These are phyloP conservation scores for Phalloptychus januarius DNA, from an alignment of 2,797 vertebrate genomes.

Conservation along the genomic window DNA sequence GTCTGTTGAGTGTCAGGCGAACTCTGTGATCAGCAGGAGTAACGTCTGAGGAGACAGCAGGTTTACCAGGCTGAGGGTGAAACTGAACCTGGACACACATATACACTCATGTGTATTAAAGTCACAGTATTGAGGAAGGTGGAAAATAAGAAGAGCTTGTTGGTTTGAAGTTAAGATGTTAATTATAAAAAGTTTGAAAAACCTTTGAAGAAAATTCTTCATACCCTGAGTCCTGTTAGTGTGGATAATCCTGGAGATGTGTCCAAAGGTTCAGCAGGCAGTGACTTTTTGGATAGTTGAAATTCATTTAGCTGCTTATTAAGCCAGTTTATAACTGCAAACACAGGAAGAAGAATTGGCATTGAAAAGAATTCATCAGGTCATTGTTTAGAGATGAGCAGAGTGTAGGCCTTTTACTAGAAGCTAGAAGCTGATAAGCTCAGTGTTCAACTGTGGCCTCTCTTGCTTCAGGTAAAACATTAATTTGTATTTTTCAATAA, in stretches of 20 bases:
- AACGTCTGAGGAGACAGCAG: slow-evolving; percentile 45
- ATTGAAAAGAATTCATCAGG: neutral
- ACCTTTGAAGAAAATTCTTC: neutral
- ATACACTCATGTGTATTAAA: neutral
- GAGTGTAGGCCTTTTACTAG: neutral
- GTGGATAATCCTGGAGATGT: slow-evolving; percentile 51
- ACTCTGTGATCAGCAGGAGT: slow-evolving; percentile 47
- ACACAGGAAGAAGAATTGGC: slow-evolving; percentile 6
- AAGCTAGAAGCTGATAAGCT: neutral
- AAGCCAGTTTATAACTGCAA: slow-evolving; percentile 91
- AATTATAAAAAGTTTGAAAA: neutral
- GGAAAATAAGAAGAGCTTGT: neutral
- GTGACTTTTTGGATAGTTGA: slow-evolving; percentile 81
- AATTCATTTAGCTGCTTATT: slow-evolving; percentile 96
- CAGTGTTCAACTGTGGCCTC: neutral
- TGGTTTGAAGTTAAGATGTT: neutral
- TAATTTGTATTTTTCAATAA: neutral
- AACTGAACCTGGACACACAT: slow-evolving; percentile 80
- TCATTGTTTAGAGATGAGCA: neutral
- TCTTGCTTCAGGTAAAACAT: neutral
- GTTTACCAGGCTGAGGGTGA: slow-evolving; percentile 77
- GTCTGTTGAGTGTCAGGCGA: slow-evolving; percentile 74
- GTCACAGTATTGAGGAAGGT: neutral
- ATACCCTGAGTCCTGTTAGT: slow-evolving; percentile 67
- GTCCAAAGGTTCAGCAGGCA: slow-evolving; percentile 67